Evolutionary conservation across 2,797 vertebrate species (phyloP).

Genomic region (Coluber constrictor): DNA sequence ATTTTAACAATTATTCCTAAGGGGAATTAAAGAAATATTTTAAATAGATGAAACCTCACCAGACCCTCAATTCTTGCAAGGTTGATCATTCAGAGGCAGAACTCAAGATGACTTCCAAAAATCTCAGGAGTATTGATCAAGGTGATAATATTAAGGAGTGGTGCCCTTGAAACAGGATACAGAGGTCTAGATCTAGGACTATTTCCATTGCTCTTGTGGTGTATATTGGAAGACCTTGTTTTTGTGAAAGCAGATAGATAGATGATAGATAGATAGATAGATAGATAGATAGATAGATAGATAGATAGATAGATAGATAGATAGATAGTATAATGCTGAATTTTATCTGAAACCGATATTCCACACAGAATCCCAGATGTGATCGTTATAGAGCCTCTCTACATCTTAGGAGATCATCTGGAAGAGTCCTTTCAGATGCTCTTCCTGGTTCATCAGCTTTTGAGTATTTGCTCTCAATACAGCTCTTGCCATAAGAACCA

Average conservation of each 20-base stretch:
- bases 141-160: too few relatives aligned
- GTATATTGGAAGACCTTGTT: neutral
- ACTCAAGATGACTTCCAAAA: too few relatives aligned
- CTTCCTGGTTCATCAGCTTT: neutral
- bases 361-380: neutral
- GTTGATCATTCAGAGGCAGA: too few relatives aligned
- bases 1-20: too few relatives aligned
- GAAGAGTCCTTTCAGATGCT: neutral
- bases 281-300: neutral
- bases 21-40: too few relatives aligned
- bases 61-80: too few relatives aligned
- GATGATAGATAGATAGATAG: too few relatives aligned
- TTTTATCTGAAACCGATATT: neutral
- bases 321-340: too few relatives aligned
- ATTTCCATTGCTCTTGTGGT: neutral
- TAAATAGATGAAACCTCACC: too few relatives aligned
- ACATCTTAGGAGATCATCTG: neutral
- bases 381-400: too few relatives aligned
- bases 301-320: neutral
- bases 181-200: neutral
- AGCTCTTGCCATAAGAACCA: neutral
- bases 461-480: neutral
- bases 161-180: neutral
- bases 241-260: neutral
- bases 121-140: too few relatives aligned